Base-by-base conservation (phyloP, 2,797 vertebrate species). In the Natrix natrix region DNA sequence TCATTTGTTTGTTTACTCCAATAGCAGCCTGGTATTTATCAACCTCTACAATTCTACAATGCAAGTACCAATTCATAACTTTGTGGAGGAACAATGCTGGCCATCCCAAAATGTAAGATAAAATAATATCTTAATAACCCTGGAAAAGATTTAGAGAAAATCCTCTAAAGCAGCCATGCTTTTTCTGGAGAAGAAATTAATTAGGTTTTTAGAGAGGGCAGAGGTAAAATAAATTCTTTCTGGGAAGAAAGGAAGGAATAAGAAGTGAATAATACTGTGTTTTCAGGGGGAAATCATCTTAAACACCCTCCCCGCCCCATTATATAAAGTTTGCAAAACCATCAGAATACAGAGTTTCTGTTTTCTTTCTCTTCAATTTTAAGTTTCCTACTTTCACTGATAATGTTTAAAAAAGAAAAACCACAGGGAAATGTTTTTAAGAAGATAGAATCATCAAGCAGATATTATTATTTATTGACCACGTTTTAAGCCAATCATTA, bases 271-370 rank as follows among this genome's bases (percentile, higher is more conserved):
- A 83, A 83, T 10, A 83, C 20, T 24, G 20, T 12, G 10, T 48
- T 83, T 83, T 83, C 20, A 83, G 10, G 4, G 10, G 10, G 4
- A 83, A 83, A 83, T 12, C 1, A 12, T 83, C 20, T 48, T 48
- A 83, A 83, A 43, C 4, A 8, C 37, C 8, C 0, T 0, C 4
- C 0, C 4, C 8, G 1, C 1, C 37, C 4, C 10, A 11, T 83
- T 83, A 24, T 48, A 48, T 12, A 48, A 24, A 83, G 20, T 83
- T 83, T 48, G 10, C 37, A 83, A 83, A 24, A 24, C 1, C 22
- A 37, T 43, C 17, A 78, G 37, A 78, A 78, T 37, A 74, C 16
- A 43, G 32, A 20, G 37, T 48, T 48, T 24, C 20, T 83, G 74
- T 48, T 74, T 22, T 48, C 20, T 48, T 22, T 83, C 37, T 48